These are phyloP conservation scores for Eupithecia dodoneata DNA, from an alignment of 2,888 invertebrate species.

Conservation along the genomic window DNA sequence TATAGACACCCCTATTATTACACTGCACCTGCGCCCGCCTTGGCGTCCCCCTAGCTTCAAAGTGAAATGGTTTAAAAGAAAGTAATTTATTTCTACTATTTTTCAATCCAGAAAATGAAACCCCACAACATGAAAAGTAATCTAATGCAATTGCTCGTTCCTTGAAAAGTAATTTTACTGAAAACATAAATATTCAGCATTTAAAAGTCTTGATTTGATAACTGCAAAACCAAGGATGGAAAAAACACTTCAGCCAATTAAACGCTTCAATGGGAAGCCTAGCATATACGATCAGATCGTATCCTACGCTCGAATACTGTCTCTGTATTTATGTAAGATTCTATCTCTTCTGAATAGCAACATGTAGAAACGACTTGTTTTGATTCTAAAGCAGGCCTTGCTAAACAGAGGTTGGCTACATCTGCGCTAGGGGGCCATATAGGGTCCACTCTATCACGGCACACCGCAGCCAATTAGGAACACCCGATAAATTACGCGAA, in stretches of 20 bases:
- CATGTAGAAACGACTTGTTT: neutral
- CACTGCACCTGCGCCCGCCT: neutral
- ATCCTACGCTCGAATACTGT: neutral
- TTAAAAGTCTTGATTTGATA: slow-evolving; percentile 10
- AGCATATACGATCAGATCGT: neutral
- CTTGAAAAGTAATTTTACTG: neutral
- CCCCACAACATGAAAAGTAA: neutral
- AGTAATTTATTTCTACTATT: neutral
- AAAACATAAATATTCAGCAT: neutral
- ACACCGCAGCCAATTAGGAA: slow-evolving; percentile 41
- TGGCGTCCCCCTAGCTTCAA: neutral
- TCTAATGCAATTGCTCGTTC: neutral
- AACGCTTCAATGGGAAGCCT: neutral
- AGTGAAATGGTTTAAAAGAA: slow-evolving; percentile 2
- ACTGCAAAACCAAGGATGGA: neutral
- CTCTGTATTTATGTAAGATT: neutral
- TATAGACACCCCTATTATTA: neutral
- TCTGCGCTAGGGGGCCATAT: slow-evolving; percentile 25
- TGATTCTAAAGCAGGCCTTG: neutral
- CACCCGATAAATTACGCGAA: slow-evolving; percentile 36
- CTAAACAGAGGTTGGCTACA: neutral
- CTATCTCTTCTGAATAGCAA: neutral
- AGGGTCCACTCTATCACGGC: slow-evolving; percentile 36
- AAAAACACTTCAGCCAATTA: neutral
- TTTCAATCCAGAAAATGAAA: neutral